A percentile compares a stretch with the other conserved stretches of the same genome.
phyloP scores from a whole-genome alignment of 2,797 vertebrate species.

The Phyllotis vaccarum region DNA sequence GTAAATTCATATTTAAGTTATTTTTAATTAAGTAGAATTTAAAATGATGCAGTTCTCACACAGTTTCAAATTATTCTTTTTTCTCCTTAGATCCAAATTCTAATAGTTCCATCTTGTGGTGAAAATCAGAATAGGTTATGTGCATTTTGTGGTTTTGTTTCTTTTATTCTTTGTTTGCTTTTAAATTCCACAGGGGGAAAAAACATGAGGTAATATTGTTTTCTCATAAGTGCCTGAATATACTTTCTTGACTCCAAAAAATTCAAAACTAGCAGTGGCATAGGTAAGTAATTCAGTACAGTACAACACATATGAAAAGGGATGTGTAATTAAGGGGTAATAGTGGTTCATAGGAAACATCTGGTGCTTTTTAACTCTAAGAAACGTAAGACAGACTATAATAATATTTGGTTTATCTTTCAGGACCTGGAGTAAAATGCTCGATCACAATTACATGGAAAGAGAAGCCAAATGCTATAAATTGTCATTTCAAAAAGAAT shows the following conservation, averaged over 20 bases:
- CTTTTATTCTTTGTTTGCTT: background rate
- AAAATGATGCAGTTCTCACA: constrained; percentile 41
- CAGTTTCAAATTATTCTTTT: background rate
- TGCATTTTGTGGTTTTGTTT: background rate
- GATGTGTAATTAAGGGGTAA: background rate
- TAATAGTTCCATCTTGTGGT: constrained; percentile 87
- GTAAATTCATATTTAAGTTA: constrained; percentile 6
- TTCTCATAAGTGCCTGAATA: background rate
- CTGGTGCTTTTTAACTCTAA: background rate
- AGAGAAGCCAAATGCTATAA: background rate
- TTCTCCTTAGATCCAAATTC: constrained; percentile 77
- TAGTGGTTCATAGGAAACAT: background rate
- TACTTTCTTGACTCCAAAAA: background rate
- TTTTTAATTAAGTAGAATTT: background rate
- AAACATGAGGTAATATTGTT: background rate
- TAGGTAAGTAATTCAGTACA: background rate
- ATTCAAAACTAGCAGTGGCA: background rate
- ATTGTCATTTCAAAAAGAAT: background rate
- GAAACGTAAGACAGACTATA: background rate
- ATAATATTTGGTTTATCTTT: background rate
- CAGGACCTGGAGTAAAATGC: background rate
- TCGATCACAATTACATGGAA: background rate
- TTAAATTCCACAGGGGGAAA: constrained; percentile 64
- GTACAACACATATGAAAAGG: background rate
- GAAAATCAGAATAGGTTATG: constrained; percentile 75